A percentile compares a stretch with the other conserved stretches of the same genome.
Evolutionary conservation across 2,113 vertebrate species (phyloP).

Genomic region (Egretta garzetta): DNA sequence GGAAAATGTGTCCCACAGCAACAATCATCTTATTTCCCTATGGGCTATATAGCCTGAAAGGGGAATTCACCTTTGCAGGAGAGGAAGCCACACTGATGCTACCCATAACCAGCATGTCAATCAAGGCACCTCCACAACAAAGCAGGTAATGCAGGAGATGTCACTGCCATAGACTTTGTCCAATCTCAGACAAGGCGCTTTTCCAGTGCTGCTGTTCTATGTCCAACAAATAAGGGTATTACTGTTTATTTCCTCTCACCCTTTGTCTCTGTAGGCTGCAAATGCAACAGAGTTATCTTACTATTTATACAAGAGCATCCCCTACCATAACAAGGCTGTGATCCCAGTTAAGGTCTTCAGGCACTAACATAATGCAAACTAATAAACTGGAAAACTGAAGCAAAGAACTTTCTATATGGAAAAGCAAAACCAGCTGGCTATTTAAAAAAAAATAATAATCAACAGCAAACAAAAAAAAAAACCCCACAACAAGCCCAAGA

Average conservation of each 20-base stretch:
- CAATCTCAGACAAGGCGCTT: not conserved
- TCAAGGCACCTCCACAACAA: too few species aligned
- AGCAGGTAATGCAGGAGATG: not conserved
- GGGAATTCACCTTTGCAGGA: not conserved
- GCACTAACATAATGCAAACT: not conserved
- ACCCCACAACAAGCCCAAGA: not conserved
- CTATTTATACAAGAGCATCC: not conserved
- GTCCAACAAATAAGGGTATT: not conserved
- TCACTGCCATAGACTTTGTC: not conserved
- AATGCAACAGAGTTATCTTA: not conserved
- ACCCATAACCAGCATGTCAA: too few species aligned
- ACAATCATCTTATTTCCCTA: not conserved
- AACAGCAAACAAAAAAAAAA: fast-evolving
- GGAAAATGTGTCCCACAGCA: not conserved
- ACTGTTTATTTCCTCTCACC: not conserved
- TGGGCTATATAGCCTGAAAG: not conserved
- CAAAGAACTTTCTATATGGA: not conserved
- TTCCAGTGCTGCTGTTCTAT: not conserved
- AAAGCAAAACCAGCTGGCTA: not conserved
- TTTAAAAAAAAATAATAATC: too few species aligned
- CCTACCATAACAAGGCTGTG: not conserved
- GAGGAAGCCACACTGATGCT: not conserved
- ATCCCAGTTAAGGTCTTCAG: not conserved
- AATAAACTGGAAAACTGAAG: not conserved
- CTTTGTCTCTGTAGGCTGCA: not conserved